These are phyloP conservation scores for Empidonax traillii DNA, from an alignment of 2,113 vertebrate species.

Conservation along the genomic window DNA sequence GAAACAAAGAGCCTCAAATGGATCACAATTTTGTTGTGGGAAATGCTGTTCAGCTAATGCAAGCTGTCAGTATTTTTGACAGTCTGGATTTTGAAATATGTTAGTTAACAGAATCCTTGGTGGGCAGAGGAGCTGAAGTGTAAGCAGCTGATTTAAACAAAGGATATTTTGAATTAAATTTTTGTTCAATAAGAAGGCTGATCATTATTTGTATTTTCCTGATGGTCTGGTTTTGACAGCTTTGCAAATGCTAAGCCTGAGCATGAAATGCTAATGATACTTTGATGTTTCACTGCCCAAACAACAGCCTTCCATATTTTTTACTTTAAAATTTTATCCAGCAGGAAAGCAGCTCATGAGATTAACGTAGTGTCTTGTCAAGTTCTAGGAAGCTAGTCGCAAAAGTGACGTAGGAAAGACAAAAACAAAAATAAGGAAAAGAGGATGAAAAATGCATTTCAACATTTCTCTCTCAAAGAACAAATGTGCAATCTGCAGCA, in stretches of 20 bases:
- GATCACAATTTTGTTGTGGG: not conserved
- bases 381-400: not conserved
- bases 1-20: not conserved
- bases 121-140: not conserved
- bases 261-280: not conserved
- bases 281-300: not conserved
- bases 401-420: not conserved
- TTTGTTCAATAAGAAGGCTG: not conserved
- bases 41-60: not conserved
- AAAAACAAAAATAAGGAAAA: not conserved
- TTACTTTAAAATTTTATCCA: slow-evolving; percentile 20
- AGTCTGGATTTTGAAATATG: not conserved
- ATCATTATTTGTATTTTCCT: slow-evolving; percentile 29
- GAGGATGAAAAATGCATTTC: not conserved
- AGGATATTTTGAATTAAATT: slow-evolving; percentile 6
- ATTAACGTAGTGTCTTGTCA: slow-evolving; percentile 10
- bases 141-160: slow-evolving; percentile 16
- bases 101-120: not conserved
- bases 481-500: slow-evolving; percentile 10
- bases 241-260: slow-evolving; percentile 18
- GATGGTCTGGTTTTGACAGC: slow-evolving; percentile 19
- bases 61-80: not conserved
- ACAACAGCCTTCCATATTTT: slow-evolving; percentile 1
- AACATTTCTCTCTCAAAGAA: slow-evolving; percentile 17
- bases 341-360: not conserved